Conservation (phyloP, 1,140 invertebrate species). For the Brachionus asplanchnoidis region DNA sequence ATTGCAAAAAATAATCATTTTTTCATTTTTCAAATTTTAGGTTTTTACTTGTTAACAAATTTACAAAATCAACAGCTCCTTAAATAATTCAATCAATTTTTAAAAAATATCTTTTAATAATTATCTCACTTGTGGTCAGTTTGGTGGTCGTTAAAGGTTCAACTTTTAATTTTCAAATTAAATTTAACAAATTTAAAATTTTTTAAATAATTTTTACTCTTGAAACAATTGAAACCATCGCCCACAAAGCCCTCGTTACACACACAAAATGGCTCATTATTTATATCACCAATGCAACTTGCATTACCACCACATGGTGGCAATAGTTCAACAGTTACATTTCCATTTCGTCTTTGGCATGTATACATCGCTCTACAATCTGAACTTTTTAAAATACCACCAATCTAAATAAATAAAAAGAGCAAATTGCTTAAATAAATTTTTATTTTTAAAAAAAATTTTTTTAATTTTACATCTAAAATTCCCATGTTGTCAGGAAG, state of each 20-base stretch:
- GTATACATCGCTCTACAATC: not conserved
- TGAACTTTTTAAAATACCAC: not conserved
- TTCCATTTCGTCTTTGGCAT: not conserved
- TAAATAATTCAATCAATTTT: not conserved
- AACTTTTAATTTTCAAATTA: not conserved
- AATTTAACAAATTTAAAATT: not conserved
- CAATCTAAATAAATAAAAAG: not conserved
- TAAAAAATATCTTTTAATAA: no score
- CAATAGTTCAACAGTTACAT: not conserved
- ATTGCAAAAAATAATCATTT: not conserved
- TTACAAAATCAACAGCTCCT: not conserved
- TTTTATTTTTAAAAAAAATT: not conserved
- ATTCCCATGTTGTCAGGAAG: not conserved
- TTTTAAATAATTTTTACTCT: not conserved
- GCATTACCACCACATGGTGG: not conserved
- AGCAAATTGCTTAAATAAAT: no score
- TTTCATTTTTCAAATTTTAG: not conserved
- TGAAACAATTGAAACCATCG: conserved; percentile 2
- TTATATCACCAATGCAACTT: conserved; percentile 8
- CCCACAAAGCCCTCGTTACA: not conserved
- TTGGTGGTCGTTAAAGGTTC: not conserved
- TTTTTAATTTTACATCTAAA: not conserved
- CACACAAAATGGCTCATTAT: conserved; percentile 26
- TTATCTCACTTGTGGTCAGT: not conserved
- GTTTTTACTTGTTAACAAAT: not conserved